Percentiles rank a stretch among this genome's conserved stretches.
phyloP scores from a whole-genome alignment of 2,888 invertebrate genomes.

The Taenaris catops region DNA sequence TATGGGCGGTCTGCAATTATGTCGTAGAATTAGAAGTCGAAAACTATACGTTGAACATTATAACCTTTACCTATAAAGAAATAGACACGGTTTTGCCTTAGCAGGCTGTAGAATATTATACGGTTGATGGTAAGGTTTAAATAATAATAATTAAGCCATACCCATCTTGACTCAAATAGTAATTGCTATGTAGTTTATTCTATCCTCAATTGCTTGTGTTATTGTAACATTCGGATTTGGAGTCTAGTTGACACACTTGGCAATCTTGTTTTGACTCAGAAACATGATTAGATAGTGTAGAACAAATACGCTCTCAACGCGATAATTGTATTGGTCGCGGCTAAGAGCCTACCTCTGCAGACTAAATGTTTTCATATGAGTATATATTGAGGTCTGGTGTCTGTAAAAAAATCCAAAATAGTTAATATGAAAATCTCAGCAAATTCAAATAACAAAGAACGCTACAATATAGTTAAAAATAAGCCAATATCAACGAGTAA shows the following conservation, averaged over 20 bases:
- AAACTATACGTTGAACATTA: constrained; percentile 5
- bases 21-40: constrained; percentile 28
- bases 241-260: constrained; percentile 7
- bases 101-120: not conserved
- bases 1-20: constrained; percentile 50
- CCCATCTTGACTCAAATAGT: constrained; percentile 33
- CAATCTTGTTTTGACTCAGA: constrained; percentile 12
- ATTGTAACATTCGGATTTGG: constrained; percentile 19
- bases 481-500: no score
- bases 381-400: no score
- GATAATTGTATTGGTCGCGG: no score
- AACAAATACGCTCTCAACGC: no score
- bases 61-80: constrained; percentile 5
- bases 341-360: no score
- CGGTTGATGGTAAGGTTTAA: constrained; percentile 34
- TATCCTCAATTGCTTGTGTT: constrained; percentile 30
- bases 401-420: no score
- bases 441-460: no score
- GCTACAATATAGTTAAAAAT: no score
- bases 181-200: constrained; percentile 33
- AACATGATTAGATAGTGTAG: no score
- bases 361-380: no score
- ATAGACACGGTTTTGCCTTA: constrained; percentile 6
- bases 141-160: constrained; percentile 63
- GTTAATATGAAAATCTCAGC: no score